These are phyloP conservation scores for Ciconia nigra DNA, from an alignment of 2,797 vertebrate species.

Conservation along the genomic window DNA sequence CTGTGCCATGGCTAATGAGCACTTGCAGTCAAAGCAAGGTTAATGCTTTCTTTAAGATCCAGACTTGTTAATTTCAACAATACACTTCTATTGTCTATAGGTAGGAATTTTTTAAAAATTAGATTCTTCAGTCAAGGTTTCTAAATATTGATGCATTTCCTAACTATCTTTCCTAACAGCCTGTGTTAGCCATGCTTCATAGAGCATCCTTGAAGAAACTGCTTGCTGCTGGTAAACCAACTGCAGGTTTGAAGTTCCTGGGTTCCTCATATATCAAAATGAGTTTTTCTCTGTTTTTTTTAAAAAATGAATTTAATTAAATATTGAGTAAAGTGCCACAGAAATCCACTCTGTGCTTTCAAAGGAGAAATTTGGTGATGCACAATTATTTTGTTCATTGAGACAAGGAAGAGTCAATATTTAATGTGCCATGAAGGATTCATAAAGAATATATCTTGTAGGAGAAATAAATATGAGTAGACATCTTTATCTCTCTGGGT, in stretches of 20 bases:
- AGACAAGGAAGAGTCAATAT: slow-evolving; percentile 56
- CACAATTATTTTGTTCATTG: slow-evolving; percentile 16
- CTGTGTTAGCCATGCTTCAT: background rate
- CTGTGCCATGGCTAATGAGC: background rate
- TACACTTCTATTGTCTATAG: fast-evolving
- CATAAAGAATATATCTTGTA: slow-evolving; percentile 34
- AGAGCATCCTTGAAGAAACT: background rate
- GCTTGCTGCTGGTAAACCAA: background rate
- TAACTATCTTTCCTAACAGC: background rate
- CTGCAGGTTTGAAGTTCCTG: background rate
- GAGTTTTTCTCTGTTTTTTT: background rate
- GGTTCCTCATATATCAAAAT: background rate
- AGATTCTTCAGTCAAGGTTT: background rate
- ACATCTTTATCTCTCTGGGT: slow-evolving; percentile 26
- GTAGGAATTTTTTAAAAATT: background rate
- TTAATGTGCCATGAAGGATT: slow-evolving; percentile 59
- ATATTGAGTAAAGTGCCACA: slow-evolving; percentile 39
- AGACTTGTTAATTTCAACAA: background rate
- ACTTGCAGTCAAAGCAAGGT: background rate
- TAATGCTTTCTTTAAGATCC: background rate
- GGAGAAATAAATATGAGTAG: slow-evolving; percentile 27
- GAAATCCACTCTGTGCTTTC: slow-evolving; percentile 15
- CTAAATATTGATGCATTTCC: background rate
- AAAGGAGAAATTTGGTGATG: background rate
- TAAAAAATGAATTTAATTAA: slow-evolving; percentile 17